These are phyloP conservation scores for Sparidentex hasta DNA, from an alignment of 2,797 vertebrate species.

Conservation along the genomic window DNA sequence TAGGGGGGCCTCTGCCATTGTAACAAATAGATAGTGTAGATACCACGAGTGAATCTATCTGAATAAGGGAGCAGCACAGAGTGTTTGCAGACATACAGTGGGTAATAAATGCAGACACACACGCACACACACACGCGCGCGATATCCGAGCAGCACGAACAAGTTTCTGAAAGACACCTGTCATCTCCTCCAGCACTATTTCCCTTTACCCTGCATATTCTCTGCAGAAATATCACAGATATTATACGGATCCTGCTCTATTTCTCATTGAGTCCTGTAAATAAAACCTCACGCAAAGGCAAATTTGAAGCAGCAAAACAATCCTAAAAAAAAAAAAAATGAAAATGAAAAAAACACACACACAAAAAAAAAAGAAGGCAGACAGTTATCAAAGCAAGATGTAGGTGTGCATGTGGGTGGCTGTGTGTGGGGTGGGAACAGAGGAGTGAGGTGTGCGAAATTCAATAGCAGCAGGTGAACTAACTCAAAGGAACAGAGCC, in stretches of 20 bases:
- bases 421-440: not conserved
- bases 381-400: constrained; percentile 41
- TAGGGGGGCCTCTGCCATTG: constrained; percentile 62
- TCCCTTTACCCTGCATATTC: constrained; percentile 36
- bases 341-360: no score
- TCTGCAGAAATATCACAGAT: constrained; percentile 48
- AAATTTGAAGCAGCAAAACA: constrained; percentile 35
- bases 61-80: constrained; percentile 50
- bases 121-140: constrained; percentile 19
- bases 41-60: constrained; percentile 69
- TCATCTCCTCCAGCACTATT: constrained; percentile 38
- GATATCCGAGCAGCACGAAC: constrained; percentile 22
- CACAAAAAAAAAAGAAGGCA: not conserved
- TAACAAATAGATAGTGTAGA: constrained; percentile 73
- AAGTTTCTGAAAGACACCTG: constrained; percentile 26
- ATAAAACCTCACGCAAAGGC: constrained; percentile 52
- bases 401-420: constrained; percentile 13
- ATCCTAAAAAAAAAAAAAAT: constrained; percentile 21
- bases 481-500: constrained; percentile 34
- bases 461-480: constrained; percentile 47
- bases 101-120: constrained; percentile 47
- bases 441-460: constrained; percentile 6
- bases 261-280: constrained; percentile 56
- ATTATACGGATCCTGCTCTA: constrained; percentile 15
- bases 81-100: constrained; percentile 42